These are phyloP conservation scores for Acrocephalus kingi DNA, from an alignment of 2,113 vertebrate species.

Conservation along the genomic window DNA sequence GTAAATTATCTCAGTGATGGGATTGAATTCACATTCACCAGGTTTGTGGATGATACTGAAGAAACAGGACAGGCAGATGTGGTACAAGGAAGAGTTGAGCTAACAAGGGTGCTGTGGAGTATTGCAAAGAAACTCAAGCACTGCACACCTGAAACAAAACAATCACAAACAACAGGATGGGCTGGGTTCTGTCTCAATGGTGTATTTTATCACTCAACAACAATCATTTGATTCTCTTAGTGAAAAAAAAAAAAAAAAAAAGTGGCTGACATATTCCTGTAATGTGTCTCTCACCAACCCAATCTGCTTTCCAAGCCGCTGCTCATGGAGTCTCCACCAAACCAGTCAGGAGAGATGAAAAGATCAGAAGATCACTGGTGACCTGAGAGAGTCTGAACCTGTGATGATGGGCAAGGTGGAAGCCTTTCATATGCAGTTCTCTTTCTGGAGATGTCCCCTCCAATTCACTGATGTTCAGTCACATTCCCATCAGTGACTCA, in stretches of 20 bases:
- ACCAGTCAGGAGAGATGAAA: not conserved
- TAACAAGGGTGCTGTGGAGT: not conserved
- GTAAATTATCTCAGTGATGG: not conserved
- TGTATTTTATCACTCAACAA: not conserved
- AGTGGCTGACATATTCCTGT: not conserved
- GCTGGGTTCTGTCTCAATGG: not conserved
- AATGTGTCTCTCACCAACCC: not conserved
- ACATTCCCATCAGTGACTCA: slow-evolving; percentile 18
- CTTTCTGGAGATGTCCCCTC: not conserved
- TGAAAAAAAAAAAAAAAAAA: not conserved
- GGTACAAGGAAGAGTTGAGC: not conserved
- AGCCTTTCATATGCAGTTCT: not conserved
- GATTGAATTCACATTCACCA: not conserved
- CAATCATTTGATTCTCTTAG: not conserved
- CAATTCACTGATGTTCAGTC: slow-evolving; percentile 14
- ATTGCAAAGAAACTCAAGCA: not conserved
- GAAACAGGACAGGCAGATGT: not conserved
- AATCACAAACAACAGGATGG: not conserved
- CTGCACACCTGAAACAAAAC: not conserved
- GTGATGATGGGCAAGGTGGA: not conserved
- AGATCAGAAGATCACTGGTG: not conserved
- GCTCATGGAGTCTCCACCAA: not conserved
- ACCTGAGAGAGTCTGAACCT: not conserved
- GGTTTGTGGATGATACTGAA: not conserved
- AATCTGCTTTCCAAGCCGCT: not conserved